phyloP scores from a whole-genome alignment of 2,888 invertebrate species.

The Plebejus melissa region DNA sequence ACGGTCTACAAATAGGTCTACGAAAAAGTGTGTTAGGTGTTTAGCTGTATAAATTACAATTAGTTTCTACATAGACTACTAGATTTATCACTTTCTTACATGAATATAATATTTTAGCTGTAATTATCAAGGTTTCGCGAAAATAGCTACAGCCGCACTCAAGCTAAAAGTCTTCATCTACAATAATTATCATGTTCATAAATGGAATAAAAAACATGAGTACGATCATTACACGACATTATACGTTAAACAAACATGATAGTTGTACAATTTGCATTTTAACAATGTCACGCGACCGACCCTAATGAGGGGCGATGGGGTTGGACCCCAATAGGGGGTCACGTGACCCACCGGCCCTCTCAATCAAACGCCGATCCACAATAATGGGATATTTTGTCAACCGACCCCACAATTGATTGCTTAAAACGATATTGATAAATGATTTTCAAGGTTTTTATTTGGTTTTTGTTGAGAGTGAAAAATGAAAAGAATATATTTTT shows the following conservation, averaged over 20 bases:
- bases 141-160: neutral
- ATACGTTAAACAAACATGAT: conserved; percentile 15
- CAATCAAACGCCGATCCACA: conserved; percentile 60
- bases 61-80: too few species aligned
- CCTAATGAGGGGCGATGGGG: conserved; percentile 61
- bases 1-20: conserved; percentile 2
- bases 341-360: conserved; percentile 53
- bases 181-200: neutral
- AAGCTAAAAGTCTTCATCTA: neutral
- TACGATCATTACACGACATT: conserved; percentile 7
- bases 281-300: conserved; percentile 56
- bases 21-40: neutral
- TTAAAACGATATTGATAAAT: conserved; percentile 31
- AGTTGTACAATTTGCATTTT: conserved; percentile 36
- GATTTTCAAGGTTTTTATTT: conserved; percentile 28
- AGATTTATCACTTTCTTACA: too few species aligned
- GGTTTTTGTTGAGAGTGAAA: neutral
- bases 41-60: neutral
- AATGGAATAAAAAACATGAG: neutral
- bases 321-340: conserved; percentile 47
- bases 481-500: too few species aligned
- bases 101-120: too few species aligned
- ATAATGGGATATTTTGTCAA: conserved; percentile 41
- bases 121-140: neutral
- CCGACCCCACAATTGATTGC: conserved; percentile 28